Evolutionary conservation across 2,797 vertebrate genomes (phyloP).

Genomic region (Gobio occitaniae): DNA sequence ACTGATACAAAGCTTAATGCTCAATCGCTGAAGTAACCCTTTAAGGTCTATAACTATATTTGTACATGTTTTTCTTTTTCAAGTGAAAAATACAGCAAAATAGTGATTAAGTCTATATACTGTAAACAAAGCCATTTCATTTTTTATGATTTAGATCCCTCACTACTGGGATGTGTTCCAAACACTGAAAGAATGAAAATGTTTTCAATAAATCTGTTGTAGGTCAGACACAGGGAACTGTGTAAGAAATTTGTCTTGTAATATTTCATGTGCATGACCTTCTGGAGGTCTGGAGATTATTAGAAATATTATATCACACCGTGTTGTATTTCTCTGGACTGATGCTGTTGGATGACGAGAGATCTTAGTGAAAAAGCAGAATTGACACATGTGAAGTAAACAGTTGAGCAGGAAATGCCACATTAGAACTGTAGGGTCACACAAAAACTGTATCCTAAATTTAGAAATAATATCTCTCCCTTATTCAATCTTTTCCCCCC

Average conservation of each 20-base stretch:
- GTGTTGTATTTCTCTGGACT: slow-evolving; percentile 11
- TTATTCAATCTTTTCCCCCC: neutral
- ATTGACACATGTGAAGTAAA: slow-evolving; percentile 7
- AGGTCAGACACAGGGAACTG: neutral
- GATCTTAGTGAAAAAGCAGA: neutral
- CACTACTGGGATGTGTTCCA: slow-evolving; percentile 13
- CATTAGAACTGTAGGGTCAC: neutral
- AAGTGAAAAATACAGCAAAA: neutral
- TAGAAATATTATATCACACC: neutral
- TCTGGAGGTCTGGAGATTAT: neutral
- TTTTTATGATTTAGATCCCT: neutral
- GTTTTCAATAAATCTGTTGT: neutral
- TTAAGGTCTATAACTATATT: too few relatives aligned
- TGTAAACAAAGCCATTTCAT: neutral
- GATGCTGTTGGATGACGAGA: neutral
- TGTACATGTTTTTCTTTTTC: neutral
- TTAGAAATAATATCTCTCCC: neutral
- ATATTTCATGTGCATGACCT: neutral
- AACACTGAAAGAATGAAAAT: neutral
- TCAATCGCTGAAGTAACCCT: too few relatives aligned
- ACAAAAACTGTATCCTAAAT: slow-evolving; percentile 11
- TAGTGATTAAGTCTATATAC: neutral
- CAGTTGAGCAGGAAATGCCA: slow-evolving; percentile 25
- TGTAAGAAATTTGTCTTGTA: slow-evolving; percentile 12
- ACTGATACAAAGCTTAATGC: too few relatives aligned